Percentiles rank a stretch among this genome's conserved stretches.
These are phyloP conservation scores for Apeira syringaria DNA, from an alignment of 2,888 invertebrate species.

Conservation along the genomic window DNA sequence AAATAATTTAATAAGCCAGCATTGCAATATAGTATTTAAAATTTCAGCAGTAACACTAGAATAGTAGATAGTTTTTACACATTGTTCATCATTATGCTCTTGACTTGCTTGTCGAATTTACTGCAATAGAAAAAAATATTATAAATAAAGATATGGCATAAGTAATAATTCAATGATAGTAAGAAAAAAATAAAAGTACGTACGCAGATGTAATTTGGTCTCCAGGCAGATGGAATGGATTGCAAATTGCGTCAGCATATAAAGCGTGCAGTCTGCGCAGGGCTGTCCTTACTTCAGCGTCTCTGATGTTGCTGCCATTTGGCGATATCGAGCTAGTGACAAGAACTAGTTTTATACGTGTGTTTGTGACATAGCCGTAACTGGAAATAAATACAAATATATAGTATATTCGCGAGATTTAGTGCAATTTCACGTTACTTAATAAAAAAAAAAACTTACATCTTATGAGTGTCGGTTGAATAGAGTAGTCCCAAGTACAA, in stretches of 20 bases:
- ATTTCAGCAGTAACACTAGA: too few species aligned
- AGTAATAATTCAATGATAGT: too few species aligned
- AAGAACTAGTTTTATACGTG: slow-evolving; percentile 96
- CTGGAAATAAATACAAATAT: slow-evolving; percentile 84
- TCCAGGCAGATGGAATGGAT: slow-evolving; percentile 97
- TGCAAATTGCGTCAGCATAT: slow-evolving; percentile 96
- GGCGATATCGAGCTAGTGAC: slow-evolving; percentile 97
- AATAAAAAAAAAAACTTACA: too few species aligned
- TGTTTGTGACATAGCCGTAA: slow-evolving; percentile 98
- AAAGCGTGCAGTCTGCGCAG: slow-evolving; percentile 93
- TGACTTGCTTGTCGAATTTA: slow-evolving; percentile 87
- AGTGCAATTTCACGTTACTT: too few species aligned
- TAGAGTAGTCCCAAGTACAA: slow-evolving; percentile 95
- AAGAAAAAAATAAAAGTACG: too few species aligned
- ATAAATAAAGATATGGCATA: too few species aligned
- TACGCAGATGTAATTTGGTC: too few species aligned
- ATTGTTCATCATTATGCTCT: slow-evolving; percentile 82
- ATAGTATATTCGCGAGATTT: too few species aligned
- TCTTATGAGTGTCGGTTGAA: slow-evolving; percentile 97
- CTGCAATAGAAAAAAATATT: slow-evolving; percentile 64
- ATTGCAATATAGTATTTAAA: too few species aligned
- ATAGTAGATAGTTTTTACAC: slow-evolving; percentile 51
- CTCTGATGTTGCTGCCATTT: slow-evolving; percentile 92
- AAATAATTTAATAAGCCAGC: too few species aligned
- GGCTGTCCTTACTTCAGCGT: slow-evolving; percentile 97